Conservation (phyloP, 2,888 invertebrate genomes). For the Luffia ferchaultella region DNA sequence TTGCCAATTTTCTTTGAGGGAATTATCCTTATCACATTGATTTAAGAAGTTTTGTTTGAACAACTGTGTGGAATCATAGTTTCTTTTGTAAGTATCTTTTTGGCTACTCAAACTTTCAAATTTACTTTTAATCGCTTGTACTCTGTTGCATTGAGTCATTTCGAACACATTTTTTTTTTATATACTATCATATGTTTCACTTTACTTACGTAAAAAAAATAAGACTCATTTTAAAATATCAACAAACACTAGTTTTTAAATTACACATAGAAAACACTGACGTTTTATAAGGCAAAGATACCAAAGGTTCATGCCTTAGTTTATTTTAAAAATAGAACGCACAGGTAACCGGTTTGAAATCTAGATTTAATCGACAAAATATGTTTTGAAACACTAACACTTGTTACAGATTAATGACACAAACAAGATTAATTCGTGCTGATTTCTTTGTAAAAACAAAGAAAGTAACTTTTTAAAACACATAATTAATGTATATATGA, state of each 20-base stretch:
- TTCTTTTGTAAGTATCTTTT: constrained; percentile 23
- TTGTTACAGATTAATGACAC: background rate
- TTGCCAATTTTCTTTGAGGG: background rate
- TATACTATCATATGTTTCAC: no score
- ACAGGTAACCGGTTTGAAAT: background rate
- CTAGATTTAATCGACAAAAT: background rate
- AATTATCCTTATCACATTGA: background rate
- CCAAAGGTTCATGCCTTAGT: no score
- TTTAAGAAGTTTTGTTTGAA: constrained; percentile 6
- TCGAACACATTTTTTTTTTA: background rate
- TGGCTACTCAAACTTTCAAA: constrained; percentile 63
- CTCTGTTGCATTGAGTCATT: constrained; percentile 39
- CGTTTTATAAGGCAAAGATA: no score
- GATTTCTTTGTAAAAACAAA: background rate
- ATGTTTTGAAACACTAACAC: constrained; percentile 3
- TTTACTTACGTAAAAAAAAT: no score
- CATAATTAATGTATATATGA: no score
- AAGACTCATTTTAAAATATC: no score
- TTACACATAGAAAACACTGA: no score
- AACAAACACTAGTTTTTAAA: no score
- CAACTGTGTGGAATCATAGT: constrained; percentile 21
- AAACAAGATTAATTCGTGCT: background rate
- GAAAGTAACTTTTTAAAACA: no score
- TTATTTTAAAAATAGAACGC: no score
- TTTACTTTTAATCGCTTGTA: constrained; percentile 71